Evolutionary conservation across 2,888 invertebrate species (phyloP).

Genomic region (Ecliptopera silaceata): DNA sequence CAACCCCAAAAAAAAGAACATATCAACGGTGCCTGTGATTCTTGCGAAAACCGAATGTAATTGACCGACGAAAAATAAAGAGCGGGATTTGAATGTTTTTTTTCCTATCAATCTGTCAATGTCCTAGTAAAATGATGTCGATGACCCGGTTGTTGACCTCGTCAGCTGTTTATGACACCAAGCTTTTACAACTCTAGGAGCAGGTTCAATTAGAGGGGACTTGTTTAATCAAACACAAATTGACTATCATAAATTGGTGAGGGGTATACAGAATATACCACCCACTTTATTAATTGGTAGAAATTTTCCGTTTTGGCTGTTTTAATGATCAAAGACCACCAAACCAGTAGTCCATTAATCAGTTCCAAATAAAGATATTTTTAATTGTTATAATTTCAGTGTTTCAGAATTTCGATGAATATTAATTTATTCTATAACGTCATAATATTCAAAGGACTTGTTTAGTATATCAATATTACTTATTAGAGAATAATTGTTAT

Average conservation of each 20-base stretch:
- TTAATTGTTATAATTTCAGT: constrained; percentile 16
- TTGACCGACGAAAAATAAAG: too few species aligned
- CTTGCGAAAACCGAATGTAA: too few species aligned
- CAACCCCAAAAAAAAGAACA: too few species aligned
- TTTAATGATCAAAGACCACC: constrained; percentile 14
- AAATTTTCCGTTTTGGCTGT: constrained; percentile 16
- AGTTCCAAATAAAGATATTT: constrained; percentile 8
- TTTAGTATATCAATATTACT: too few species aligned
- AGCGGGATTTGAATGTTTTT: too few species aligned
- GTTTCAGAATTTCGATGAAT: constrained; percentile 10
- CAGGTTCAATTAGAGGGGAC: constrained; percentile 31
- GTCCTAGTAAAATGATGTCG: constrained; percentile 41
- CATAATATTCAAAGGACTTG: background rate
- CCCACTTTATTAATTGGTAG: constrained; percentile 24
- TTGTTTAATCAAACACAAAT: constrained; percentile 34
- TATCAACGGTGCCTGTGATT: too few species aligned
- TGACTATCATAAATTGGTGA: constrained; percentile 25
- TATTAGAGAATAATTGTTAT: background rate
- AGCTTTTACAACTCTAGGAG: constrained; percentile 30
- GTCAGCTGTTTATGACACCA: constrained; percentile 45
- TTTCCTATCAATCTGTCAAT: constrained; percentile 34
- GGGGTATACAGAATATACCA: constrained; percentile 3
- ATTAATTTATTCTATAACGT: background rate
- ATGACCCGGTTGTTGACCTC: constrained; percentile 41
- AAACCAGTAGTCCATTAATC: constrained; percentile 11